Evolutionary conservation across 2,797 vertebrate genomes (phyloP).

Genomic region (Austrolebias charrua): DNA sequence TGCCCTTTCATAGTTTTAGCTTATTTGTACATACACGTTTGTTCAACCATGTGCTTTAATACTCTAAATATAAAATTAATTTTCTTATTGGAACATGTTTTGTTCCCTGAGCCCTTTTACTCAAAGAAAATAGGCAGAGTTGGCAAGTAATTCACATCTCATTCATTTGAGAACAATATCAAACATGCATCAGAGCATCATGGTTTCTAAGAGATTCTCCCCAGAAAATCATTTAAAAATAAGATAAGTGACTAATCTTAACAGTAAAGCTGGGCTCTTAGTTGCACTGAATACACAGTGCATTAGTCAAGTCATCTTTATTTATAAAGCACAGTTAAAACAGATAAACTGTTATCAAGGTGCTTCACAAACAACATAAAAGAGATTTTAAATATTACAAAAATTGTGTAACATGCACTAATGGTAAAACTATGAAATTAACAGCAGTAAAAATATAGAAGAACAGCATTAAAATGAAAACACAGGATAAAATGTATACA

Average conservation of each 20-base stretch:
- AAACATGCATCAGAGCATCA: background rate
- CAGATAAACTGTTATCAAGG: too few relatives aligned
- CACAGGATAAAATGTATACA: too few relatives aligned
- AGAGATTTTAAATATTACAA: too few relatives aligned
- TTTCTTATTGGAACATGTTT: constrained; percentile 4
- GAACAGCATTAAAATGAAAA: too few relatives aligned
- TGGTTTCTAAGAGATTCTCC: background rate
- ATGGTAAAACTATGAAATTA: too few relatives aligned
- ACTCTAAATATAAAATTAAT: constrained; percentile 16
- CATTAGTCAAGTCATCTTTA: too few relatives aligned
- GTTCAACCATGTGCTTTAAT: background rate
- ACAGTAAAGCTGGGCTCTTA: background rate
- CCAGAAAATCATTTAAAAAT: background rate
- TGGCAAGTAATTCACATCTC: background rate
- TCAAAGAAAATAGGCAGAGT: constrained; percentile 5
- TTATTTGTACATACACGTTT: constrained; percentile 19
- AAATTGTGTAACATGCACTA: too few relatives aligned
- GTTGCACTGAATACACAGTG: background rate
- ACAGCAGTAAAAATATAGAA: too few relatives aligned
- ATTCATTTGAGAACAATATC: constrained; percentile 6
- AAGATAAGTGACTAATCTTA: constrained; percentile 2
- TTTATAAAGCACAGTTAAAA: too few relatives aligned
- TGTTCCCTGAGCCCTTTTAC: background rate
- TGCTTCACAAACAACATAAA: too few relatives aligned
- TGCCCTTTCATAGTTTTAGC: constrained; percentile 4